A percentile compares a stretch with the other conserved stretches of the same genome.
Evolutionary conservation across 2,888 invertebrate species (phyloP).

Genomic region (Oligia fasciuncula): DNA sequence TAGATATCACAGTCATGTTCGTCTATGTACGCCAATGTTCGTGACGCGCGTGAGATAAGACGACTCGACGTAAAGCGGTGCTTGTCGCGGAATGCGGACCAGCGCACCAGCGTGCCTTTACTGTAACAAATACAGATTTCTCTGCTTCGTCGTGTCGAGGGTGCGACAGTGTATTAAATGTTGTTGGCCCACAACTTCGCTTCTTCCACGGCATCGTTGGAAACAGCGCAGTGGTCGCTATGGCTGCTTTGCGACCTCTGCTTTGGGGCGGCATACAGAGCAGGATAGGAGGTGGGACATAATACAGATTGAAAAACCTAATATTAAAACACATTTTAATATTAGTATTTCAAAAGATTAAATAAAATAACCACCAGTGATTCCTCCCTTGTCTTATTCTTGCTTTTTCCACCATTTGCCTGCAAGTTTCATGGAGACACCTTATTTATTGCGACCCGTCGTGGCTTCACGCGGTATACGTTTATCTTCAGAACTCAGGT

Average conservation of each 20-base stretch:
- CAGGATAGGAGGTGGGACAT: too few relatives aligned
- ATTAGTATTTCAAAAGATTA: not conserved
- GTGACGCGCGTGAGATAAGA: not conserved
- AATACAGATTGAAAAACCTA: not conserved
- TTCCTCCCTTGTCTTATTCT: not conserved
- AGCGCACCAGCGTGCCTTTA: not conserved
- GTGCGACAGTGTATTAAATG: too few relatives aligned
- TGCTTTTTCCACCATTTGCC: not conserved
- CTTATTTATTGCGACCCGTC: not conserved
- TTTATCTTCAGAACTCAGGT: constrained; percentile 13
- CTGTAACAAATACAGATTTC: not conserved
- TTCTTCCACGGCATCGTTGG: too few relatives aligned
- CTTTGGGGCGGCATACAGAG: too few relatives aligned
- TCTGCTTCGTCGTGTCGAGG: too few relatives aligned
- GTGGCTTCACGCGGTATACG: not conserved
- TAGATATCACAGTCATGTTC: not conserved
- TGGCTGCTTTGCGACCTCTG: too few relatives aligned
- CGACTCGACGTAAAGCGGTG: not conserved
- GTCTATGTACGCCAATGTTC: not conserved
- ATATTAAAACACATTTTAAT: not conserved
- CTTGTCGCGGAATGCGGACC: not conserved
- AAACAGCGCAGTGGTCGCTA: too few relatives aligned
- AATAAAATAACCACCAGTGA: not conserved
- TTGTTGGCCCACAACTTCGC: too few relatives aligned
- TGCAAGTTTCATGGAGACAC: not conserved